Evolutionary conservation across 2,797 vertebrate species (phyloP).

Genomic region (Heliangelus exortis): DNA sequence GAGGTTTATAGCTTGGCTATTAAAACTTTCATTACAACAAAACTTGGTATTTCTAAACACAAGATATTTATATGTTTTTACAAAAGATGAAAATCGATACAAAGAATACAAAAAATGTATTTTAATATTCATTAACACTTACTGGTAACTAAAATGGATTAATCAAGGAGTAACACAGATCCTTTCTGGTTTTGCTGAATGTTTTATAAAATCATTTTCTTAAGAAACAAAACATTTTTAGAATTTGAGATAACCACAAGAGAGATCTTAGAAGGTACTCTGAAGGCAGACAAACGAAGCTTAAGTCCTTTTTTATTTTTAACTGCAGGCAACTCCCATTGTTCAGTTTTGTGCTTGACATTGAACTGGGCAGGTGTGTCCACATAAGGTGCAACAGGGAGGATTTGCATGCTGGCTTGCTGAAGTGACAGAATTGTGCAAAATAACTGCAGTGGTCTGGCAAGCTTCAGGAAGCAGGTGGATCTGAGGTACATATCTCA

Average conservation of each 20-base stretch:
- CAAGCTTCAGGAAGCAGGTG: slow-evolving; percentile 63
- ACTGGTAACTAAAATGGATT: neutral
- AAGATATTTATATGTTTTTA: neutral
- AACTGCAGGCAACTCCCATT: slow-evolving; percentile 15
- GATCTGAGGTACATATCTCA: slow-evolving; percentile 34
- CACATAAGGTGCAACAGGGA: slow-evolving; percentile 58
- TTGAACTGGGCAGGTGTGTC: slow-evolving; percentile 59
- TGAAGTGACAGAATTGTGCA: slow-evolving; percentile 68
- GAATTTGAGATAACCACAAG: neutral
- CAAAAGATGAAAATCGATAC: neutral
- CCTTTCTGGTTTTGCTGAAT: neutral
- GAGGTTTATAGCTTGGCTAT: slow-evolving; percentile 39
- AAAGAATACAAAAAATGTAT: neutral
- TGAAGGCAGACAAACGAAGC: neutral
- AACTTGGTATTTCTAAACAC: slow-evolving; percentile 17
- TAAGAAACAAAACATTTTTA: neutral
- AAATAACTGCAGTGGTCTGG: slow-evolving; percentile 67
- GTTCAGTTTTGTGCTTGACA: slow-evolving; percentile 1
- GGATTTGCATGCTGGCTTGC: slow-evolving; percentile 55
- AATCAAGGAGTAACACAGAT: neutral
- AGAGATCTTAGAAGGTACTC: neutral
- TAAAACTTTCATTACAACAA: slow-evolving; percentile 31
- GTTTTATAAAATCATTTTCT: neutral
- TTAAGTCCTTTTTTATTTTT: slow-evolving; percentile 3
- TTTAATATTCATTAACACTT: neutral